Conservation (phyloP, 2,888 invertebrate species). For the Eristalis intricaria region DNA sequence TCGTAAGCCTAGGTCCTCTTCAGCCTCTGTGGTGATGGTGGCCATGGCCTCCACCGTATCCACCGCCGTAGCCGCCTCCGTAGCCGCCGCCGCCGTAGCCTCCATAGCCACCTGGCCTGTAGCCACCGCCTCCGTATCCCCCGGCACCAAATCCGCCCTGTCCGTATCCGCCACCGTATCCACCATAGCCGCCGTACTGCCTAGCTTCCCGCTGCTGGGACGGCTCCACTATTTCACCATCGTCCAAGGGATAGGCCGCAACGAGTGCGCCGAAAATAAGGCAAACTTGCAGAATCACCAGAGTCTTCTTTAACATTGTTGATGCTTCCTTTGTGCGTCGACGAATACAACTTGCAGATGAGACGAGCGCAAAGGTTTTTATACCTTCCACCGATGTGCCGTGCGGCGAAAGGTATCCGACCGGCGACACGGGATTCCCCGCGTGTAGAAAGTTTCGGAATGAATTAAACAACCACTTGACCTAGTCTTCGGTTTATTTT, state of each 20-base stretch:
- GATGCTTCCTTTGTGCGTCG: slow-evolving; percentile 2
- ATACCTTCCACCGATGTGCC: slow-evolving; percentile 11
- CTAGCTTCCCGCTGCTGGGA: slow-evolving; percentile 24
- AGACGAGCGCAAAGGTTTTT: slow-evolving; percentile 21
- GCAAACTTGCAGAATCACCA: slow-evolving; percentile 38
- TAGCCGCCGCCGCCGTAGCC: slow-evolving; percentile 39
- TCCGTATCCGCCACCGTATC: background rate
- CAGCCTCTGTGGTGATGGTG: slow-evolving; percentile 4
- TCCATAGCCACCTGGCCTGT: slow-evolving; percentile 6
- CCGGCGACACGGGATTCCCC: background rate
- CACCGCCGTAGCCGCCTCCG: slow-evolving; percentile 23
- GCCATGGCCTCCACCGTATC: background rate
- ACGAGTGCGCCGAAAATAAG: slow-evolving; percentile 6
- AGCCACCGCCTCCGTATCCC: background rate
- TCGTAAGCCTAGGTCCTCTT: background rate
- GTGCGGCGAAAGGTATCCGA: slow-evolving; percentile 15
- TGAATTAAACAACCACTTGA: slow-evolving; percentile 14
- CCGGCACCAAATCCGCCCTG: background rate
- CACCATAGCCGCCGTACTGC: slow-evolving; percentile 15
- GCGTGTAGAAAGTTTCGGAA: slow-evolving; percentile 26
- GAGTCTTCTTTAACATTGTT: slow-evolving; percentile 40
- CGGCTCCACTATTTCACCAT: background rate
- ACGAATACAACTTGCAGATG: background rate
- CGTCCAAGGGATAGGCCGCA: slow-evolving; percentile 31
- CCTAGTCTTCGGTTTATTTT: slow-evolving; percentile 36